phyloP scores from a whole-genome alignment of 2,888 invertebrate genomes.

The Agapetus fuscipes region DNA sequence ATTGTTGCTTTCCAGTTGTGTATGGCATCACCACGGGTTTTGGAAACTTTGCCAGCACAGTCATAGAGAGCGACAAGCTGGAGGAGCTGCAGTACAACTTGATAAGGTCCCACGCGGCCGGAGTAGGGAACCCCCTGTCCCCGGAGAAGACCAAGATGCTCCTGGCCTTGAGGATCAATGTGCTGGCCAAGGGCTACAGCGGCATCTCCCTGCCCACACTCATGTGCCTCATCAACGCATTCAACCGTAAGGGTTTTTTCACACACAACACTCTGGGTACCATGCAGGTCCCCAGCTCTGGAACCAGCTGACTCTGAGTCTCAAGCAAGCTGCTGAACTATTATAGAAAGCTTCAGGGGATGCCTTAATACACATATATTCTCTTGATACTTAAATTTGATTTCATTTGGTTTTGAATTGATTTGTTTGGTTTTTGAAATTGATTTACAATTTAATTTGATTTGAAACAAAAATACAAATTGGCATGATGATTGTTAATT shows the following conservation, averaged over 20 bases:
- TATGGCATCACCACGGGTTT: constrained; percentile 56
- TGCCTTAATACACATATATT: too few relatives aligned
- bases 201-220: constrained; percentile 51
- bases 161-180: constrained; percentile 53
- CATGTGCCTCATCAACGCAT: constrained; percentile 48
- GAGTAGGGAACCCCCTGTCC: constrained; percentile 50
- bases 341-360: too few relatives aligned
- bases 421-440: too few relatives aligned
- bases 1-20: constrained; percentile 32
- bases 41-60: constrained; percentile 51
- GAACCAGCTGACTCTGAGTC: too few relatives aligned
- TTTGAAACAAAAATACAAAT: too few relatives aligned
- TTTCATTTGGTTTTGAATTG: too few relatives aligned
- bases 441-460: too few relatives aligned
- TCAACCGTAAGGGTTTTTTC: constrained; percentile 53
- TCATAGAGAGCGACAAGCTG: constrained; percentile 45
- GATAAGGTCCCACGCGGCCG: constrained; percentile 55
- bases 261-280: too few relatives aligned
- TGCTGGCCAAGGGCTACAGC: constrained; percentile 57
- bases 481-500: too few relatives aligned
- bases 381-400: too few relatives aligned
- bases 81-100: constrained; percentile 51
- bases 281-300: too few relatives aligned
- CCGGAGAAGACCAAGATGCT: constrained; percentile 51
- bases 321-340: too few relatives aligned